phyloP scores from a whole-genome alignment of 2,113 vertebrate genomes.

The Protobothrops mucrosquamatus region DNA sequence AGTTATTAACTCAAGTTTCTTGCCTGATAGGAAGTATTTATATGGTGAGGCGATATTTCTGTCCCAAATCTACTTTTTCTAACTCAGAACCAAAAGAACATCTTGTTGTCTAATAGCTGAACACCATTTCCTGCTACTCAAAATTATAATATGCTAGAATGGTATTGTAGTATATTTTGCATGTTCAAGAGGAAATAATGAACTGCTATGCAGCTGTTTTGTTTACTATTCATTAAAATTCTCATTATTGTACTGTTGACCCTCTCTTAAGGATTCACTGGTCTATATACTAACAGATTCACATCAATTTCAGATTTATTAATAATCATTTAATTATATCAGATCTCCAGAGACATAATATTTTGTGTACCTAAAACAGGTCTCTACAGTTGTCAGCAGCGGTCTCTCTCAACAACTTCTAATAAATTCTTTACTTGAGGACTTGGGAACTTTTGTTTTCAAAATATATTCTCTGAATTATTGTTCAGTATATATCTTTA shows the following conservation, averaged over 20 bases:
- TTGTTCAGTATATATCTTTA: not conserved
- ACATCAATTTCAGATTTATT: not conserved
- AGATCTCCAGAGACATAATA: not conserved
- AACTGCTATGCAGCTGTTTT: not conserved
- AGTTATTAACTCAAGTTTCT: conserved; percentile 18
- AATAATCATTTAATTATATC: not conserved
- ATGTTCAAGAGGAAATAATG: not conserved
- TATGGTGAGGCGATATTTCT: conserved; percentile 5
- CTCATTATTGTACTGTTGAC: not conserved
- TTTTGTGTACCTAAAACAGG: not conserved
- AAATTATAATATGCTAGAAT: too few relatives aligned
- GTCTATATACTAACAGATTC: not conserved
- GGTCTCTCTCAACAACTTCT: not conserved
- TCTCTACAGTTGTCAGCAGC: not conserved
- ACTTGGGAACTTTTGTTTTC: not conserved
- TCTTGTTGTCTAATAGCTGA: not conserved
- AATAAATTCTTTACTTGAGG: not conserved
- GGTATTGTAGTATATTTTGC: not conserved
- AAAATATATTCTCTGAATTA: not conserved
- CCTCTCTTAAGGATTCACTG: not conserved
- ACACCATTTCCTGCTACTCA: not conserved
- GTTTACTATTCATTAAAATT: not conserved
- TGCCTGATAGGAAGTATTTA: conserved; percentile 1
- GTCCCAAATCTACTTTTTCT: conserved; percentile 3
- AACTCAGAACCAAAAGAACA: not conserved